A percentile compares a stretch with the other conserved stretches of the same genome.
Conservation (phyloP, 2,113 vertebrate genomes). For the Alligator sinensis region DNA sequence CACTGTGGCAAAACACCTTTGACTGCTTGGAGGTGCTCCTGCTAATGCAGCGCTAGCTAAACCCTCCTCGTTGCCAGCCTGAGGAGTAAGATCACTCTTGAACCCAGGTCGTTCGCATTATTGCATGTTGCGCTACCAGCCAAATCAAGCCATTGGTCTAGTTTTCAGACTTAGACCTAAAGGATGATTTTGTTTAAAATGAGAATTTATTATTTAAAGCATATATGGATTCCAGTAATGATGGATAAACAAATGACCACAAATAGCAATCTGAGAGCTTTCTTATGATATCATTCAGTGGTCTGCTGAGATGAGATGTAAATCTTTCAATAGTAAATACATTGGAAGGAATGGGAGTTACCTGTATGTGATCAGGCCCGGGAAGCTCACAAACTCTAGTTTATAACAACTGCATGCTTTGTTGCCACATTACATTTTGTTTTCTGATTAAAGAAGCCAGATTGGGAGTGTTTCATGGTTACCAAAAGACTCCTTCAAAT, state of each 20-base stretch:
- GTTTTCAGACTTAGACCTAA: constrained; percentile 31
- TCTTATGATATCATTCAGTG: background rate
- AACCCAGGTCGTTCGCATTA: constrained; percentile 72
- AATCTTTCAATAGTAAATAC: constrained; percentile 22
- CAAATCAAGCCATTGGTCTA: constrained; percentile 49
- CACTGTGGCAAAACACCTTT: constrained; percentile 67
- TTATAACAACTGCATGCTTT: constrained; percentile 48
- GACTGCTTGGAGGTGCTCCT: constrained; percentile 77
- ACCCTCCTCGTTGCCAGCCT: constrained; percentile 72
- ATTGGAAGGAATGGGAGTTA: background rate
- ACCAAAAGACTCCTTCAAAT: constrained; percentile 47
- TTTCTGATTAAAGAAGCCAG: constrained; percentile 45
- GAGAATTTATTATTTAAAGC: constrained; percentile 16
- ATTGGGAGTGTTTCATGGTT: constrained; percentile 76
- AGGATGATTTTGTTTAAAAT: constrained; percentile 25
- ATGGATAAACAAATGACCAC: background rate
- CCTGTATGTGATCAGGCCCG: constrained; percentile 7
- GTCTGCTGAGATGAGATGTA: constrained; percentile 16
- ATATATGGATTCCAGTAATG: constrained; percentile 20
- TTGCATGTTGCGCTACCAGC: constrained; percentile 82
- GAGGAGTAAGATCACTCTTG: constrained; percentile 64
- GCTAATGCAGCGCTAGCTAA: constrained; percentile 76
- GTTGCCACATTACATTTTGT: background rate
- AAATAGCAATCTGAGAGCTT: constrained; percentile 22
- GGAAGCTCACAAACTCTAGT: constrained; percentile 7